A percentile compares a stretch with the other conserved stretches of the same genome.
Evolutionary conservation across 2,888 invertebrate genomes (phyloP).

Genomic region (Rhynchonema sp.): DNA sequence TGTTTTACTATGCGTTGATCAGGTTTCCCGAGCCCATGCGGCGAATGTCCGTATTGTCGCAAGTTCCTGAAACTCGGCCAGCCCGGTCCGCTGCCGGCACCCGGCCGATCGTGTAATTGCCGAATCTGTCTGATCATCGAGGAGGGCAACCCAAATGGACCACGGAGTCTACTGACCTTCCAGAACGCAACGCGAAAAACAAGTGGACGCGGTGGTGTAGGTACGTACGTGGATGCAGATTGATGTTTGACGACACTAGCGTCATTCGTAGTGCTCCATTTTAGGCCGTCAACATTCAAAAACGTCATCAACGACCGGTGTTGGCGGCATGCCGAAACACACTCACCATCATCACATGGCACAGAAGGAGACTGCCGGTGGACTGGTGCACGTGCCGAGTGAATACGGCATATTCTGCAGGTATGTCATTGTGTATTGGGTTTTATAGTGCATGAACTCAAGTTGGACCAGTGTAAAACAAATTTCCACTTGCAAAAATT

Average conservation of each 20-base stretch:
- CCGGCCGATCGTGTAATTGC: conserved; percentile 1
- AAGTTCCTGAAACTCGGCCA: not conserved
- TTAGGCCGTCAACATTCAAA: not conserved
- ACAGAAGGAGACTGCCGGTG: too few species aligned
- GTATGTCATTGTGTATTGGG: not conserved
- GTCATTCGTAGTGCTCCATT: not conserved
- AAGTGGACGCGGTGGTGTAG: not conserved
- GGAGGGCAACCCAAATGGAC: not conserved
- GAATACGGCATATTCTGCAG: not conserved
- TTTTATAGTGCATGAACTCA: too few species aligned
- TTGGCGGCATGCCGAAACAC: too few species aligned
- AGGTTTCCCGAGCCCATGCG: conserved; percentile 1
- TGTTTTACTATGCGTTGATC: too few species aligned
- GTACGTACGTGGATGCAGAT: not conserved
- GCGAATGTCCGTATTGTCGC: conserved; percentile 5
- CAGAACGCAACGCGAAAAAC: not conserved
- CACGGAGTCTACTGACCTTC: not conserved
- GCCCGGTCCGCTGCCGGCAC: not conserved
- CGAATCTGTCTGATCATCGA: conserved; percentile 2
- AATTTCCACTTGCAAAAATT: too few species aligned
- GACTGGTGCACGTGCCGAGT: not conserved
- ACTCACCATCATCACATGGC: not conserved
- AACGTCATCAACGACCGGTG: too few species aligned
- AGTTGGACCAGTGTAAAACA: too few species aligned
- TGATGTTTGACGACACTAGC: not conserved